A percentile compares a stretch with the other conserved stretches of the same genome.
These are phyloP conservation scores for Spatula versicolor DNA, from an alignment of 2,797 vertebrate species.

Conservation along the genomic window DNA sequence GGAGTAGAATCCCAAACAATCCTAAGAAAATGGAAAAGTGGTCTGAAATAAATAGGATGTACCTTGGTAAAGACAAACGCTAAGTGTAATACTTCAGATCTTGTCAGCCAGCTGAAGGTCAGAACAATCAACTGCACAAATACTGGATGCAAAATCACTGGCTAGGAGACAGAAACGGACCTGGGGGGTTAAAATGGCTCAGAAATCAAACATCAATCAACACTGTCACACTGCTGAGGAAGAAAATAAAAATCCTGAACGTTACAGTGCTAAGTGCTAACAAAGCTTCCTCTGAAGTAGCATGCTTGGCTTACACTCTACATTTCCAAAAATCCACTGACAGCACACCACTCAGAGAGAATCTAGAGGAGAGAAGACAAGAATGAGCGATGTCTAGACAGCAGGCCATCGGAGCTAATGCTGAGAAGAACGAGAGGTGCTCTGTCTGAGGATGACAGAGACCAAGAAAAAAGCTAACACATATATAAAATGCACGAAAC, in stretches of 20 bases:
- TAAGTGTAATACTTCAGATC: background rate
- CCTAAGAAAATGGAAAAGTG: background rate
- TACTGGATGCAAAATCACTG: background rate
- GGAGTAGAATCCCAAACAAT: slow-evolving; percentile 12
- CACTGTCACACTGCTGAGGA: background rate
- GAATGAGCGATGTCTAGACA: background rate
- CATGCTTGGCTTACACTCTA: background rate
- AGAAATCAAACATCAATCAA: slow-evolving; percentile 13
- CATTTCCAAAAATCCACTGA: background rate
- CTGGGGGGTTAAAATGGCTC: background rate
- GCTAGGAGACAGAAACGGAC: background rate
- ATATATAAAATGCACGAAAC: background rate
- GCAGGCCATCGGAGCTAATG: background rate
- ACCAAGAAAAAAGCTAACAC: background rate
- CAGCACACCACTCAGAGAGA: background rate
- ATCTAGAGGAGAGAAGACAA: background rate
- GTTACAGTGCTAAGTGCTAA: background rate
- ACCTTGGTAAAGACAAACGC: background rate
- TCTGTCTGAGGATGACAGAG: background rate
- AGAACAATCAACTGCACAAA: slow-evolving; percentile 27
- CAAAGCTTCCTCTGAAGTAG: background rate
- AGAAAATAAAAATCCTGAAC: background rate
- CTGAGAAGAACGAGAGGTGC: background rate
- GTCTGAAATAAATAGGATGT: slow-evolving; percentile 2
- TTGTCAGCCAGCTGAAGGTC: slow-evolving; percentile 18